Percentiles rank a stretch among this genome's conserved stretches.
Evolutionary conservation across 2,888 invertebrate genomes (phyloP).

Genomic region (Tipula lateralis): DNA sequence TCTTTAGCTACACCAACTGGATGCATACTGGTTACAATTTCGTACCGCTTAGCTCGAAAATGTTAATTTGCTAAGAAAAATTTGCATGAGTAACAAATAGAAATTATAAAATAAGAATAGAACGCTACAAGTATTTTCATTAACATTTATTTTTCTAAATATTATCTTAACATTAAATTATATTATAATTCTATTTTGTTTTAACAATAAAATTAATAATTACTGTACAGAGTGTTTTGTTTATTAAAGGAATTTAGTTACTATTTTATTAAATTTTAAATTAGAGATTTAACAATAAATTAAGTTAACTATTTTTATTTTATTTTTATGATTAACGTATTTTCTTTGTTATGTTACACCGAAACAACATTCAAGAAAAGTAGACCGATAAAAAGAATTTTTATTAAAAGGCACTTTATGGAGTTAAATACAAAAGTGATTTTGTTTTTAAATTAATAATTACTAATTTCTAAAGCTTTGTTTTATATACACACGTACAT

Average conservation of each 20-base stretch:
- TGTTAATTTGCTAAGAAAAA: too few relatives aligned
- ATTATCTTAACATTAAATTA: not conserved
- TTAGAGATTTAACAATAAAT: not conserved
- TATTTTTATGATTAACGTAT: not conserved
- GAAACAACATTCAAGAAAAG: not conserved
- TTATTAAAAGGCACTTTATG: not conserved
- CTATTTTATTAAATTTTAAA: not conserved
- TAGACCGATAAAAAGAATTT: not conserved
- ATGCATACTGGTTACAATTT: too few relatives aligned
- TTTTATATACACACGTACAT: not conserved
- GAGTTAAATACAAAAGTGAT: not conserved
- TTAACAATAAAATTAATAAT: slow-evolving; percentile 11
- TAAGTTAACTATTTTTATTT: not conserved
- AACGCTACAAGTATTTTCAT: not conserved
- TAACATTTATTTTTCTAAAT: not conserved
- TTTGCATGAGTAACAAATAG: too few relatives aligned
- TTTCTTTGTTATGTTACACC: slow-evolving; percentile 7
- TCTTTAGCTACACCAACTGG: too few relatives aligned
- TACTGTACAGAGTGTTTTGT: slow-evolving; percentile 11
- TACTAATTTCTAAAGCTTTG: not conserved
- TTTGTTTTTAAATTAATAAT: not conserved
- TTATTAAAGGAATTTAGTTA: not conserved
- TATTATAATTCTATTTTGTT: not conserved
- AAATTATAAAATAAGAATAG: not conserved
- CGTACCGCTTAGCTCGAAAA: too few relatives aligned